A percentile compares a stretch with the other conserved stretches of the same genome.
phyloP scores from a whole-genome alignment of 2,113 vertebrate species.

The Desmodus rotundus region DNA sequence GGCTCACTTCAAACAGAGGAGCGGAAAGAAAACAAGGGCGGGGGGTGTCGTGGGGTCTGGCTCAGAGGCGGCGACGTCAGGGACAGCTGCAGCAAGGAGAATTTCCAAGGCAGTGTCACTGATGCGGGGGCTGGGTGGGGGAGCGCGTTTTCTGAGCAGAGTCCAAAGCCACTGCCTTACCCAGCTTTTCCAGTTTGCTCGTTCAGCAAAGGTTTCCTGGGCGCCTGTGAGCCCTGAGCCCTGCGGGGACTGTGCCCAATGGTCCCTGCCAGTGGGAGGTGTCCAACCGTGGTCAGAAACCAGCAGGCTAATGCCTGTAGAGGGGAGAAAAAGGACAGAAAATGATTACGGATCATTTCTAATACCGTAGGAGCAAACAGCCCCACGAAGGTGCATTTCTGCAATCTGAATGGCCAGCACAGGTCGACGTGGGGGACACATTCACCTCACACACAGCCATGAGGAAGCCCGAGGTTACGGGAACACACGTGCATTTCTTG shows the following conservation, averaged over 20 bases:
- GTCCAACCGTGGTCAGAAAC: not conserved
- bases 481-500: too few relatives aligned
- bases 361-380: not conserved
- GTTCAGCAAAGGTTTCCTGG: not conserved
- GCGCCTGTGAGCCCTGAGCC: not conserved
- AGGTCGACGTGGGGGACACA: not conserved
- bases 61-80: not conserved
- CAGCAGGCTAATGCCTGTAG: not conserved
- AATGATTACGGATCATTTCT: not conserved
- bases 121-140: not conserved
- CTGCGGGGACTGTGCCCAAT: not conserved
- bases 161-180: not conserved
- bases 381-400: not conserved
- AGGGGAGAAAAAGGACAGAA: not conserved
- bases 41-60: not conserved
- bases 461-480: fast-evolving
- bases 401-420: not conserved
- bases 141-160: not conserved
- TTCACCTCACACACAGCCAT: not conserved
- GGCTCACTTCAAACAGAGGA: not conserved
- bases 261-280: not conserved
- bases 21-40: not conserved
- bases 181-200: not conserved
- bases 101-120: fast-evolving
- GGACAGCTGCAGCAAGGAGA: too few relatives aligned